Conservation (phyloP, 2,888 invertebrate genomes). For the Dasysyrphus albostriatus region DNA sequence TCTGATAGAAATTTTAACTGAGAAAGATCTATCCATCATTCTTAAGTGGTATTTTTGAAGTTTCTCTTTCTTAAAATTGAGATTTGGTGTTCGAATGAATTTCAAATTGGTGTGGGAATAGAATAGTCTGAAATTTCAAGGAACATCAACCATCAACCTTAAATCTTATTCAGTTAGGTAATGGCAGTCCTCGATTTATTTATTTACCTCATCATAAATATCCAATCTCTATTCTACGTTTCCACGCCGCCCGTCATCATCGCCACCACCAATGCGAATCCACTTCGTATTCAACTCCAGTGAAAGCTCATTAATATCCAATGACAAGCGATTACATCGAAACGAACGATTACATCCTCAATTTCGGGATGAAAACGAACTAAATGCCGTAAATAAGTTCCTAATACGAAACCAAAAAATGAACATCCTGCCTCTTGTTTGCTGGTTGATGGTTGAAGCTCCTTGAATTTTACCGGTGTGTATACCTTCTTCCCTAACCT, state of each 20-base stretch:
- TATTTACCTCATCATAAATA: constrained; percentile 42
- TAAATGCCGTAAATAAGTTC: constrained; percentile 60
- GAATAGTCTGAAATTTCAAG: background rate
- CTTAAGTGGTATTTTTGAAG: background rate
- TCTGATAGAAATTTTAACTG: background rate
- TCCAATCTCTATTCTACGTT: constrained; percentile 39
- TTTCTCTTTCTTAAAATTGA: background rate
- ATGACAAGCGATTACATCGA: constrained; percentile 64
- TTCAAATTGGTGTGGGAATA: constrained; percentile 10
- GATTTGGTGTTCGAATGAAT: constrained; percentile 16
- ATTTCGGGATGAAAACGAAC: constrained; percentile 23
- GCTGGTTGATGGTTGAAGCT: background rate
- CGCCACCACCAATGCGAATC: constrained; percentile 7
- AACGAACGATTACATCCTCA: constrained; percentile 40
- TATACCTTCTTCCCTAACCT: background rate
- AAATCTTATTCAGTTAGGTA: background rate
- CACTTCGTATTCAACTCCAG: constrained; percentile 59
- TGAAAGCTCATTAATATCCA: constrained; percentile 67
- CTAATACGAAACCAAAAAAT: constrained; percentile 32
- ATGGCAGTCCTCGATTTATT: constrained; percentile 8
- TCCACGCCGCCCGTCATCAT: background rate
- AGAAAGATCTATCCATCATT: background rate
- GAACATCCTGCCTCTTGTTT: constrained; percentile 14
- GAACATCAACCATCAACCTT: constrained; percentile 11
- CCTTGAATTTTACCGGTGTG: background rate